phyloP scores from a whole-genome alignment of 2,797 vertebrate genomes.

The Hippoglossus hippoglossus region DNA sequence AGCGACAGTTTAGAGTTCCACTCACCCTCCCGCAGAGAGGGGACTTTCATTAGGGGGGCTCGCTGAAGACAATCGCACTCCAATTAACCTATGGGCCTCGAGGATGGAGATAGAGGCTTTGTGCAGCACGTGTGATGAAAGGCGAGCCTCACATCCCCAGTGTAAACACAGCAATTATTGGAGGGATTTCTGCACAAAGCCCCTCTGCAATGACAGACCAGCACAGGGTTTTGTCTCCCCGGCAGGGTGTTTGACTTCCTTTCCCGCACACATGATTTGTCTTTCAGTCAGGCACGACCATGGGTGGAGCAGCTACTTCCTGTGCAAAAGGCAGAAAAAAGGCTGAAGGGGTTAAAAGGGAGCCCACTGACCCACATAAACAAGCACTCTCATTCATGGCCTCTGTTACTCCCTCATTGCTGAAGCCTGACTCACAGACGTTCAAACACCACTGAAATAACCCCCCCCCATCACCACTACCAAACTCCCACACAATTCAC shows the following conservation, averaged over 20 bases:
- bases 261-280: constrained; percentile 56
- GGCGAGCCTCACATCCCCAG: constrained; percentile 31
- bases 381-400: constrained; percentile 79
- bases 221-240: constrained; percentile 60
- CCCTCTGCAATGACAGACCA: constrained; percentile 35
- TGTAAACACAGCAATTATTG: constrained; percentile 62
- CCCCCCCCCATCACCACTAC: constrained; percentile 31
- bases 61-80: constrained; percentile 55
- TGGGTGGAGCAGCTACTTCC: constrained; percentile 62
- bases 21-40: constrained; percentile 48
- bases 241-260: constrained; percentile 54
- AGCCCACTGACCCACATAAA: constrained; percentile 80
- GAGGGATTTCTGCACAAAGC: constrained; percentile 33
- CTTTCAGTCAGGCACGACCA: constrained; percentile 56
- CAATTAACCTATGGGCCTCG: constrained; percentile 62
- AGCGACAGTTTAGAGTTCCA: constrained; percentile 59
- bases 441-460: constrained; percentile 64
- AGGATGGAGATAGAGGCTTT: constrained; percentile 53
- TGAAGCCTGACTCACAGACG: constrained; percentile 79
- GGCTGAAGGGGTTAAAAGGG: constrained; percentile 68
- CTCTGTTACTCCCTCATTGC: constrained; percentile 82
- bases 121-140: constrained; percentile 51
- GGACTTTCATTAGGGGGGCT: constrained; percentile 34
- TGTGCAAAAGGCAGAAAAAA: constrained; percentile 45
- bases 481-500: constrained; percentile 59